phyloP scores from a whole-genome alignment of 2,113 vertebrate genomes.

The Zosterops hypoxanthus region DNA sequence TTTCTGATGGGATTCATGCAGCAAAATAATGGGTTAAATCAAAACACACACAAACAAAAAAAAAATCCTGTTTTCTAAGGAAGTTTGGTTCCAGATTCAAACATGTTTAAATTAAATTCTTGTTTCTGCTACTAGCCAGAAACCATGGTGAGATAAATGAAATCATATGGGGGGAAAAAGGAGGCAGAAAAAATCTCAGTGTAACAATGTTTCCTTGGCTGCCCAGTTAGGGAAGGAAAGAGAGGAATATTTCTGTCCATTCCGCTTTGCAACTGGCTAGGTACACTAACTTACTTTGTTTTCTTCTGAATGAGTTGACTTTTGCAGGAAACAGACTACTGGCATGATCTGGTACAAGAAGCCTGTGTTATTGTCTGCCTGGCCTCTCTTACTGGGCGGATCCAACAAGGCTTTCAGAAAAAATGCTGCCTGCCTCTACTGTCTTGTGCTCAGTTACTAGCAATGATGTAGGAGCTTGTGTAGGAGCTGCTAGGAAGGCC shows the following conservation, averaged over 20 bases:
- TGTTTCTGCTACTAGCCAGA: neutral
- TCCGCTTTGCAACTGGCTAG: neutral
- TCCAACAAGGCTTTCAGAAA: neutral
- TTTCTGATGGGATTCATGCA: neutral
- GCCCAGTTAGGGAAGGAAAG: neutral
- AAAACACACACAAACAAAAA: neutral
- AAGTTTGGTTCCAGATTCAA: slow-evolving; percentile 19
- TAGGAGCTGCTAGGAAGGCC: neutral
- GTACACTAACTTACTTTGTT: neutral
- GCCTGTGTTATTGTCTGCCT: neutral
- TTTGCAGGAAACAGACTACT: neutral
- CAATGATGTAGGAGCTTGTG: neutral
- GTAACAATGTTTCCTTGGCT: neutral
- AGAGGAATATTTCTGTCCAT: neutral
- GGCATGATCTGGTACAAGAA: neutral
- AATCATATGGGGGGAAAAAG: slow-evolving; percentile 3
- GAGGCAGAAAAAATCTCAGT: neutral
- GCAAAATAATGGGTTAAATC: neutral
- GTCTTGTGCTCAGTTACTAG: neutral
- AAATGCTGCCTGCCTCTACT: neutral
- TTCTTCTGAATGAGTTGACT: slow-evolving; percentile 14
- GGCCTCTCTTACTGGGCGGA: neutral
- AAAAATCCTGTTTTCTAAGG: neutral
- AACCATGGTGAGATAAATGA: slow-evolving; percentile 35
- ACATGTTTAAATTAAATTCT: slow-evolving; percentile 25